Evolutionary conservation across 2,113 vertebrate genomes (phyloP).

Genomic region (Plectropomus leopardus): DNA sequence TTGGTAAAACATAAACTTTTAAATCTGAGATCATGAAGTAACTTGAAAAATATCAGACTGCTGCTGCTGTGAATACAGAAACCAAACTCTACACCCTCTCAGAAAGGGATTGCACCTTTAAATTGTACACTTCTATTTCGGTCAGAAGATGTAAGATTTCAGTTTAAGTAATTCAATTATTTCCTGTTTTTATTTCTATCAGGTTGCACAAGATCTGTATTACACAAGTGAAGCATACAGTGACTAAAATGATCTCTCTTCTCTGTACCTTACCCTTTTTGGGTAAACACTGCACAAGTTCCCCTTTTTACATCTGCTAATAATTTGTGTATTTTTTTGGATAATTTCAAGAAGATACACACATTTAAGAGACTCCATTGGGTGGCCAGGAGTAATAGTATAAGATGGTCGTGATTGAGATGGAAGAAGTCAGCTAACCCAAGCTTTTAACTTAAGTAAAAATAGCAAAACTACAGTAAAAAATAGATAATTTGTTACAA

Average conservation of each 20-base stretch:
- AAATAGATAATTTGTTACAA: too few relatives aligned
- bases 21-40: conserved; percentile 21
- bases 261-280: conserved; percentile 32
- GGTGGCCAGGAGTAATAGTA: neutral
- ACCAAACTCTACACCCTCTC: conserved; percentile 5
- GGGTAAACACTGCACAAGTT: conserved; percentile 11
- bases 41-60: neutral
- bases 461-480: too few relatives aligned
- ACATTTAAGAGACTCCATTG: neutral
- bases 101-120: conserved; percentile 1
- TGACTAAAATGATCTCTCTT: conserved; percentile 57
- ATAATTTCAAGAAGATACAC: neutral
- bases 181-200: conserved; percentile 37
- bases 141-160: conserved; percentile 2
- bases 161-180: conserved; percentile 10
- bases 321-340: neutral
- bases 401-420: neutral
- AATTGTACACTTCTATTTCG: conserved; percentile 23
- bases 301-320: conserved; percentile 23
- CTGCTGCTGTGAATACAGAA: conserved; percentile 14
- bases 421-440: too few relatives aligned
- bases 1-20: neutral
- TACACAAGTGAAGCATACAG: conserved; percentile 27
- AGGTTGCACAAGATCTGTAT: conserved; percentile 35
- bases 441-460: too few relatives aligned